Conservation (phyloP, 2,888 invertebrate genomes). For the Keiferia lycopersicella region DNA sequence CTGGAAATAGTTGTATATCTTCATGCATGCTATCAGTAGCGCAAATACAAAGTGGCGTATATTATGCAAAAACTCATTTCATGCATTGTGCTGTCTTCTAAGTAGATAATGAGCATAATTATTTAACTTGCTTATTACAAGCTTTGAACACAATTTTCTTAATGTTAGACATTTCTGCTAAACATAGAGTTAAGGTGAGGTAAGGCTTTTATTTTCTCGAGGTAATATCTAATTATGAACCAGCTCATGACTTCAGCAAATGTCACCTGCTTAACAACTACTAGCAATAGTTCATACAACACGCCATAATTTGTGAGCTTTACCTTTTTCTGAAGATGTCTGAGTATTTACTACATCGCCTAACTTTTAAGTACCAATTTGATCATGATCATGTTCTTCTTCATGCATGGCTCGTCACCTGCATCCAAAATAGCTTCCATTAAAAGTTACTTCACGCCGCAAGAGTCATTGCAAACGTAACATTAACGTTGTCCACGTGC, state of each 20-base stretch:
- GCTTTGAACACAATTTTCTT: background rate
- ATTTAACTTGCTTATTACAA: background rate
- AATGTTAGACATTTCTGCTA: constrained; percentile 7
- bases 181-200: constrained; percentile 3
- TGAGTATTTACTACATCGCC: background rate
- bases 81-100: background rate
- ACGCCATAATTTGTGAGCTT: background rate
- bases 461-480: constrained; percentile 42
- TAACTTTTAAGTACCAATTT: constrained; percentile 2
- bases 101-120: background rate
- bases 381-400: background rate
- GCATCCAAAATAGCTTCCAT: constrained; percentile 4
- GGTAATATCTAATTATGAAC: constrained; percentile 5
- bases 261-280: background rate
- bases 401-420: background rate
- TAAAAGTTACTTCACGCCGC: constrained; percentile 13
- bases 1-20: constrained; percentile 6
- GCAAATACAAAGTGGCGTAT: background rate
- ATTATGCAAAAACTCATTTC: background rate
- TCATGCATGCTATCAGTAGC: constrained; percentile 4
- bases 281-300: background rate
- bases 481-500: constrained; percentile 47
- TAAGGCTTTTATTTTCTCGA: constrained; percentile 12
- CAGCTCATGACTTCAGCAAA: background rate
- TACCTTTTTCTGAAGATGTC: background rate